A percentile compares a stretch with the other conserved stretches of the same genome.
These are phyloP conservation scores for Aurelia sp. DNA, from an alignment of 30 jellyfish, hydroid and myxozoan species.

Conservation along the genomic window DNA sequence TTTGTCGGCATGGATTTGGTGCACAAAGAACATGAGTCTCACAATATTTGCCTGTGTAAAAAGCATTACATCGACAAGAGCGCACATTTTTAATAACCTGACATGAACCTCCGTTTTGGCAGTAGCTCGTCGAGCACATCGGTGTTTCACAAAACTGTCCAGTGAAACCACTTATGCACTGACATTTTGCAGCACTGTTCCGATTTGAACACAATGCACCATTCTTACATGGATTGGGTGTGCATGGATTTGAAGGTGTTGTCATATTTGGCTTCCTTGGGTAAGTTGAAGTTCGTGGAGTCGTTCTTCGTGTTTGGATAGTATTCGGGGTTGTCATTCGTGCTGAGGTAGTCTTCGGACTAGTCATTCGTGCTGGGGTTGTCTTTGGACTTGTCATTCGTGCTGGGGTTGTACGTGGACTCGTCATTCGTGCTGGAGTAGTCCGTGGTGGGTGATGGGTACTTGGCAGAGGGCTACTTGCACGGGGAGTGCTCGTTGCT, in stretches of 20 bases:
- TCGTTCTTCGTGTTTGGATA: too few relatives aligned
- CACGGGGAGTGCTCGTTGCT: too few relatives aligned
- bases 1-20: conserved; percentile 35
- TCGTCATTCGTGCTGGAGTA: too few relatives aligned
- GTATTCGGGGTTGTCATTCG: too few relatives aligned
- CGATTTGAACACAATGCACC: background rate
- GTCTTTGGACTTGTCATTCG: too few relatives aligned
- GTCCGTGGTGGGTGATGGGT: too few relatives aligned
- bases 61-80: conserved; percentile 4
- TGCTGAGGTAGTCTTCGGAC: too few relatives aligned
- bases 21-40: conserved; percentile 38
- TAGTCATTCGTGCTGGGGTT: too few relatives aligned
- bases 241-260: conserved; percentile 3
- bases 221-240: conserved; percentile 19
- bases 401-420: too few relatives aligned
- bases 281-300: too few relatives aligned
- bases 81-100: background rate
- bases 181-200: background rate
- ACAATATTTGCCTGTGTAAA: conserved; percentile 34
- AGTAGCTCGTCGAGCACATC: conserved; percentile 9
- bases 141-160: conserved; percentile 29
- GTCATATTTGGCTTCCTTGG: too few relatives aligned
- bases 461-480: too few relatives aligned
- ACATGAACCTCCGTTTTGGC: conserved; percentile 35
- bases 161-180: conserved; percentile 15